Evolutionary conservation across 2,113 vertebrate species (phyloP), one percentile per base, ranked within the genome.

Genomic region (Chionodraco myersi): DNA sequence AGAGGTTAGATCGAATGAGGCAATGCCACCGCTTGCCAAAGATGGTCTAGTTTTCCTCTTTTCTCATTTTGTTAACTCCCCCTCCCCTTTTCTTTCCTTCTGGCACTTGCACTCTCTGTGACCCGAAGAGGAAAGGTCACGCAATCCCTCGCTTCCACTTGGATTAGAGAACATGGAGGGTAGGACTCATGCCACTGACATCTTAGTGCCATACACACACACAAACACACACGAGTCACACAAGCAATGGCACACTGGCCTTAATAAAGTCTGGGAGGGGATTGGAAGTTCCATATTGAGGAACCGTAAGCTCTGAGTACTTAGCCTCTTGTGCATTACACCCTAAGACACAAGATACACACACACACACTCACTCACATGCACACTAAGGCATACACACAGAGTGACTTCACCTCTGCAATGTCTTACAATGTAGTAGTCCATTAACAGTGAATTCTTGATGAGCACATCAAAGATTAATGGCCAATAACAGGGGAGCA

Each of bases 281-380:
- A 66, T 52, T 64, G 41, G 60, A 53, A 52, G 68, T 49, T 89
- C 75, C 75, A 82, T 48, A 65, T 64, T 65, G 77, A 69, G 70
- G 53, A 54, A 70, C 76, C n/a, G 18, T 80, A 53, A 85, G 80
- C 82, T 80, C 53, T 67, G 80, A 82, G 79, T 71, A 83, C 82
- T 87, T 88, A 82, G 72, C 70, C 78, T 76, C 75, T 75, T 80
- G 60, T 79, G 63, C 45, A 88, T 89, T 81, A 90, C 81, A 76
- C 63, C 58, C 44, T 26, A 54, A 75, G 11, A 64, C 74, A 57
- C 13, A 9, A 10, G 15, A 34, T 52, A 57, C 63, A 72, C 15
- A 59, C 47, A 56, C 60, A 69, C 59, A 72, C 18, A 30, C 21
- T 10, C n/a, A 36, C 62, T 44, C 16, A 61, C 49, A 47, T 30